Conservation (phyloP, 2,888 invertebrate genomes). For the Rhogogaster chlorosoma region DNA sequence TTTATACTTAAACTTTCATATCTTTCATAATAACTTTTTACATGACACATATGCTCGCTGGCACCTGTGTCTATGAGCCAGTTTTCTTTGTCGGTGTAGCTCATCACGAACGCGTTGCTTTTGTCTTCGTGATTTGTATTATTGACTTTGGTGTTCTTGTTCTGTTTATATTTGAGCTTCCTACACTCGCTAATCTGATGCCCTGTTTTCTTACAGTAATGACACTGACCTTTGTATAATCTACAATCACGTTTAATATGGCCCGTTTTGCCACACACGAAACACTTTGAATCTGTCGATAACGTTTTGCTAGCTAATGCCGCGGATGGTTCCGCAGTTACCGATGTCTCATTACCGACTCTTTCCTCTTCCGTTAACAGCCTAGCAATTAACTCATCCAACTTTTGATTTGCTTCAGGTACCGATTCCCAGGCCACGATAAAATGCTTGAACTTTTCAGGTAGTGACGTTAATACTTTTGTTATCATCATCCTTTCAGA, state of each 20-base stretch:
- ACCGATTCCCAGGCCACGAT: not conserved
- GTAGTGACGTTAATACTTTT: not conserved
- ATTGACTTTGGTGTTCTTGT: not conserved
- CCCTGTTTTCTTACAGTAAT: not conserved
- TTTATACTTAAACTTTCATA: not conserved
- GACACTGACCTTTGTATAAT: not conserved
- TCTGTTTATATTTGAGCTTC: not conserved
- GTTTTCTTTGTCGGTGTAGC: not conserved
- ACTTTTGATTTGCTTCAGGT: not conserved
- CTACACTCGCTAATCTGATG: not conserved
- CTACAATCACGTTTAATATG: not conserved
- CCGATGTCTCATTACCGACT: not conserved
- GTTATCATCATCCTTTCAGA: not conserved
- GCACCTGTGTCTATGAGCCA: not conserved
- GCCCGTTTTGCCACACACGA: not conserved
- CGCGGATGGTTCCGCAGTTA: not conserved
- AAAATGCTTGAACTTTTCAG: not conserved
- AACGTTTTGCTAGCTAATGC: not conserved
- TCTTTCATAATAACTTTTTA: not conserved
- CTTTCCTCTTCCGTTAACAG: not conserved
- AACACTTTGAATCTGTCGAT: not conserved
- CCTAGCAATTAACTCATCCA: not conserved
- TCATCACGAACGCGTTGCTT: not conserved
- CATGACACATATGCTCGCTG: not conserved
- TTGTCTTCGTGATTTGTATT: not conserved